Conservation (phyloP, 2,888 invertebrate genomes). For the Autographa gamma region DNA sequence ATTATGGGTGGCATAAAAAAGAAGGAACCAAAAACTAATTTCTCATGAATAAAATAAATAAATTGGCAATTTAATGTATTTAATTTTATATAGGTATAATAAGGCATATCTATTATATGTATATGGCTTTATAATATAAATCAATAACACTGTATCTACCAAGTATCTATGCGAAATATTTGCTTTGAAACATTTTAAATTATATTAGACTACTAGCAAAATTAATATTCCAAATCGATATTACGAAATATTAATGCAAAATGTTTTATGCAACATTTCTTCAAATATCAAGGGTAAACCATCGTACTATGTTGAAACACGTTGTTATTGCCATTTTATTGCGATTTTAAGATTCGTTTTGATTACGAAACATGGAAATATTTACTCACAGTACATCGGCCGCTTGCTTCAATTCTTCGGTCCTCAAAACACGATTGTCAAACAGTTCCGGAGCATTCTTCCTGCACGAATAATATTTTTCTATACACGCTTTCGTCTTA, state of each 20-base stretch:
- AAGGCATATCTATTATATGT: no score
- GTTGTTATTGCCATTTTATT: background rate
- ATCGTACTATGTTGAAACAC: background rate
- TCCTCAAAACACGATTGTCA: slow-evolving; percentile 86
- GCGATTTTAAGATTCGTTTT: background rate
- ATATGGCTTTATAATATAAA: no score
- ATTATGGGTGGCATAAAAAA: no score
- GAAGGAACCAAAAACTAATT: no score
- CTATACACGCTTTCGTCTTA: slow-evolving; percentile 90
- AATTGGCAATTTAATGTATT: no score
- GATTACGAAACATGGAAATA: slow-evolving; percentile 16
- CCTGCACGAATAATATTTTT: slow-evolving; percentile 89
- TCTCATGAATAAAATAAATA: no score
- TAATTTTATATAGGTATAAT: no score
- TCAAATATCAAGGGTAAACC: slow-evolving; percentile 2
- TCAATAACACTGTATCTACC: no score
- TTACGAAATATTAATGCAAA: background rate
- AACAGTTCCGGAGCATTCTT: slow-evolving; percentile 91
- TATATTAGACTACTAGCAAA: no score
- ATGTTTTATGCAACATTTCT: background rate
- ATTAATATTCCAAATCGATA: no score
- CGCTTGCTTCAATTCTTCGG: slow-evolving; percentile 82
- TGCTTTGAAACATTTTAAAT: no score
- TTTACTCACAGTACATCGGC: slow-evolving; percentile 88
- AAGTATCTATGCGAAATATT: no score